Evolutionary conservation across 1,140 invertebrate genomes (phyloP).

Genomic region (Platyscapa corneri): DNA sequence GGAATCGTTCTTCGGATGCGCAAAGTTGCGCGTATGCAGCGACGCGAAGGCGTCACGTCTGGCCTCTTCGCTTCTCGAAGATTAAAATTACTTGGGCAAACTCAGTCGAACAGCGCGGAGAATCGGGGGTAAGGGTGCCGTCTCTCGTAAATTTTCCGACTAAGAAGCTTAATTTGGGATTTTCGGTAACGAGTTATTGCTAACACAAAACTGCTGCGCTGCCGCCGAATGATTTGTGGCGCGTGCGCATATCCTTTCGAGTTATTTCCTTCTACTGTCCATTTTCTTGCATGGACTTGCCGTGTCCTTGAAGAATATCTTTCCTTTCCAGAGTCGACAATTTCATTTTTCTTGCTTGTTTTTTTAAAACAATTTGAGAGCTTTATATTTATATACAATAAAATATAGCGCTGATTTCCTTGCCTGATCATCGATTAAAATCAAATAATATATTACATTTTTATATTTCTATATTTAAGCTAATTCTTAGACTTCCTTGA

Average conservation of each 20-base stretch:
- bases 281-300: background rate
- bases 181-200: slow-evolving; percentile 73
- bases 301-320: background rate
- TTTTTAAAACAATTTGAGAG: too few species aligned
- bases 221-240: slow-evolving; percentile 57
- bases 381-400: too few species aligned
- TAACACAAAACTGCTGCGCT: slow-evolving; percentile 55
- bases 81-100: slow-evolving; percentile 74
- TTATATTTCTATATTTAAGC: too few species aligned
- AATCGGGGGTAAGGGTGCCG: background rate
- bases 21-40: slow-evolving; percentile 41
- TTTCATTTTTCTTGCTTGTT: background rate
- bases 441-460: too few species aligned
- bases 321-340: too few species aligned
- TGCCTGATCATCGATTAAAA: too few species aligned
- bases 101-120: slow-evolving; percentile 32
- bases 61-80: slow-evolving; percentile 55
- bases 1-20: slow-evolving; percentile 55
- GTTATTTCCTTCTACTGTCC: background rate
- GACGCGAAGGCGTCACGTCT: slow-evolving; percentile 45
- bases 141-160: slow-evolving; percentile 72
- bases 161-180: slow-evolving; percentile 75
- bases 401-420: too few species aligned
- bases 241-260: background rate
- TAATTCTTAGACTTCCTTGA: too few species aligned